Conservation (phyloP, 2,113 vertebrate genomes). For the Himantopus leucocephalus region DNA sequence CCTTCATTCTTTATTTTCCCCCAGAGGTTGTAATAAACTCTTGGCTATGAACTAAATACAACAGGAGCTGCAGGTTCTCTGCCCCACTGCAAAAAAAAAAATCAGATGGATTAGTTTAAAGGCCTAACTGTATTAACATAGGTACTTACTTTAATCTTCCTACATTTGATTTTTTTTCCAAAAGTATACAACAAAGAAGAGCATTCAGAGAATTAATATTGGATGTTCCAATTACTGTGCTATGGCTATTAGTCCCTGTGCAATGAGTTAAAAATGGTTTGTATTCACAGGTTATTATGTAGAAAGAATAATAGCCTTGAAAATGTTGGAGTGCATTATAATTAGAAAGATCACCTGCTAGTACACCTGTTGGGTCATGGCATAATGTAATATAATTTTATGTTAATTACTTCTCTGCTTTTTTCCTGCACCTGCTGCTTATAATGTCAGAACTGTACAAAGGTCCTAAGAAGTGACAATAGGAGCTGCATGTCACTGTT, state of each 20-base stretch:
- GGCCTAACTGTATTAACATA: not conserved
- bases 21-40: not conserved
- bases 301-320: slow-evolving; percentile 43
- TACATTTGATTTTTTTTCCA: not conserved
- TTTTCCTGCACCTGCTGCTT: slow-evolving; percentile 63
- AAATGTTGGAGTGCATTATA: slow-evolving; percentile 37
- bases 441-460: slow-evolving; percentile 46
- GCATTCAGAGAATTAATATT: slow-evolving; percentile 31
- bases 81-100: not conserved
- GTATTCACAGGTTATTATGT: slow-evolving; percentile 36
- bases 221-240: slow-evolving; percentile 47
- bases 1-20: not conserved
- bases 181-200: slow-evolving; percentile 35
- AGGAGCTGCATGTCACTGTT: slow-evolving; percentile 30
- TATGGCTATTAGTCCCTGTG: slow-evolving; percentile 29
- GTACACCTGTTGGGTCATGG: slow-evolving; percentile 73
- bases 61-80: not conserved
- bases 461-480: slow-evolving; percentile 48
- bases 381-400: slow-evolving; percentile 70
- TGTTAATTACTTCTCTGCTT: slow-evolving; percentile 56
- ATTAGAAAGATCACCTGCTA: slow-evolving; percentile 72
- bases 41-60: not conserved
- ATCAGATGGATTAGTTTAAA: slow-evolving; percentile 18
- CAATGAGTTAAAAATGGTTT: slow-evolving; percentile 46
- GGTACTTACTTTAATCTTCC: slow-evolving; percentile 41